Conservation (phyloP, 1,140 invertebrate genomes). For the Dinoponera quadriceps region DNA sequence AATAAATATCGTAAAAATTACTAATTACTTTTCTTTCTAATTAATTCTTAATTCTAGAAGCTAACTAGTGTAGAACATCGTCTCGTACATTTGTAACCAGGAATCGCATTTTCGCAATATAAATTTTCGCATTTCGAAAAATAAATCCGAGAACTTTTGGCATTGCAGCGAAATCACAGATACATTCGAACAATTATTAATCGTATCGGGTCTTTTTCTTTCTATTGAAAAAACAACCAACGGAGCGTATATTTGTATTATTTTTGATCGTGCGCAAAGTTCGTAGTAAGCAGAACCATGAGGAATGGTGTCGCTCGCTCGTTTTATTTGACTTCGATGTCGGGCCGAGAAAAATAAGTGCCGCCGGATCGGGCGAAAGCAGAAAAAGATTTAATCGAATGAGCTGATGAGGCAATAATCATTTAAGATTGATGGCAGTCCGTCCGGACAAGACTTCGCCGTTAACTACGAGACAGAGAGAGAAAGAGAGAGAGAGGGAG, state of each 20-base stretch:
- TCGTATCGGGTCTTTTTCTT: too few relatives aligned
- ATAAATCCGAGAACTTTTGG: too few relatives aligned
- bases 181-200: too few relatives aligned
- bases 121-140: too few relatives aligned
- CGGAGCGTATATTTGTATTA: too few relatives aligned
- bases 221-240: too few relatives aligned
- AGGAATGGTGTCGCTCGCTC: too few relatives aligned
- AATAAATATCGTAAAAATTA: not conserved
- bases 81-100: too few relatives aligned
- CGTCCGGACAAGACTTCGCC: slow-evolving; percentile 13
- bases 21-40: not conserved
- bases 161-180: too few relatives aligned
- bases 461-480: slow-evolving; percentile 23
- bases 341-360: slow-evolving; percentile 5
- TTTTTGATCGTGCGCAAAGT: not conserved
- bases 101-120: too few relatives aligned
- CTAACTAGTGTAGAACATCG: too few relatives aligned
- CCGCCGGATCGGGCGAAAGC: not conserved
- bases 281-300: not conserved
- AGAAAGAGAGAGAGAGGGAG: slow-evolving; percentile 5
- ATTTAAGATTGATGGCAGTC: slow-evolving; percentile 53
- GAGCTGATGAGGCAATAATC: slow-evolving; percentile 57
- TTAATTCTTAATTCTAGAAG: too few relatives aligned
- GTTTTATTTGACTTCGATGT: not conserved
- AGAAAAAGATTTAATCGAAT: slow-evolving; percentile 60